Evolutionary conservation across 2,113 vertebrate genomes (phyloP).

Genomic region (Dasyprocta punctata): DNA sequence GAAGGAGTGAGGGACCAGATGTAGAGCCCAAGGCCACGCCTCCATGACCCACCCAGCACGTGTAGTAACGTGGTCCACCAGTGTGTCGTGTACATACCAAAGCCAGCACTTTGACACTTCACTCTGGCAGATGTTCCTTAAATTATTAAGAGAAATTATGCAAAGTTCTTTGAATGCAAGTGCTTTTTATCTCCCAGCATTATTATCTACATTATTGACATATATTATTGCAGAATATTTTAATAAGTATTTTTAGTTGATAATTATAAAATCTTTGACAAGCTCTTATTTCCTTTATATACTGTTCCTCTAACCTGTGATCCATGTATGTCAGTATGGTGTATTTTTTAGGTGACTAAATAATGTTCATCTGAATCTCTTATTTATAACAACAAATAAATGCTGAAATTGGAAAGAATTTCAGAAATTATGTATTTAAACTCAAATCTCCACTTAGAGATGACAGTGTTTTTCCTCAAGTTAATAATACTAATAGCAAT

Average conservation of each 20-base stretch:
- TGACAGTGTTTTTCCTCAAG: neutral
- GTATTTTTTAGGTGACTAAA: neutral
- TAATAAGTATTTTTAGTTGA: neutral
- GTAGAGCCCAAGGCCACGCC: neutral
- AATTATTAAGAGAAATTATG: constrained; percentile 3
- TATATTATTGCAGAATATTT: neutral
- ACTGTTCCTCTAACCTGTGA: neutral
- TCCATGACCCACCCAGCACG: neutral
- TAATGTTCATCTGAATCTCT: neutral
- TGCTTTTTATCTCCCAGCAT: neutral
- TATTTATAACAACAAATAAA: neutral
- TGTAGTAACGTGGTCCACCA: neutral
- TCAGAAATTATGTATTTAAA: neutral
- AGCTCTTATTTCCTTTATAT: neutral
- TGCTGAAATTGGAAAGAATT: neutral
- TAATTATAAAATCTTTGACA: neutral
- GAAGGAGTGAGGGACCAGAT: neutral
- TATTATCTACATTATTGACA: neutral
- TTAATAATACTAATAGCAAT: neutral
- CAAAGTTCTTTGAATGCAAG: neutral
- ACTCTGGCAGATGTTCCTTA: neutral
- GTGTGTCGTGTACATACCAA: neutral
- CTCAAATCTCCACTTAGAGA: neutral
- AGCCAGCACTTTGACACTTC: neutral
- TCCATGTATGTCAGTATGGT: neutral